Evolutionary conservation across 2,113 vertebrate genomes (phyloP), one percentile per base, ranked within the genome.

Genomic region (Rhinopomastus cyanomelas): DNA sequence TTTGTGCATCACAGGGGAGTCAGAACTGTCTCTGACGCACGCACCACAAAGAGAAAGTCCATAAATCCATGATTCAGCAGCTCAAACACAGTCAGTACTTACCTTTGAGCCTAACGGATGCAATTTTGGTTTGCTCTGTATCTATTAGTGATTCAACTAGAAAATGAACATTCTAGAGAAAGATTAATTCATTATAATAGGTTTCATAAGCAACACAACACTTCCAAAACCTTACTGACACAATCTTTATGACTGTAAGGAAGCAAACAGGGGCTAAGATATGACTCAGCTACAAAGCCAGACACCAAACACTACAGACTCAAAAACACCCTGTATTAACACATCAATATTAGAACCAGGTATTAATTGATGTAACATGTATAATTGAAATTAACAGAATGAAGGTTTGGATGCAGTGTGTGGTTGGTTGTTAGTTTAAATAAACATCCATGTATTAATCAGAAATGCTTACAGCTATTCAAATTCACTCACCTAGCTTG

Each of bases 221-320:
- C 44, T 77, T 72, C 27, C 26, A 61, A 65, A 36, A 30, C 46
- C n/a, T 42, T 37, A 57, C 16, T 19, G 42, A 42, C 19, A n/a
- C 8, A 52, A 80, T 57, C 59, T 34, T 11, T 36, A 8, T 11
- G 34, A 2, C 20, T 48, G 16, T 32, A 72, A 55, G 29, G 51
- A 67, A 3, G 1, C 8, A 12, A 22, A 25, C 0, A 13, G 20
- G 26, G 22, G 3, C 3, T 36, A 73, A 81, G n/a, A n/a, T 42
- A 37, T 55, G 88, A 44, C 5, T 61, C 34, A 74, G n/a, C 32
- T n/a, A 20, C 29, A 49, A 34, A 77, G 10, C 30, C 55, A 86
- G 46, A 72, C 8, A 11, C 11, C 39, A 75, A 78, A 39, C 5
- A 7, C 2, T 4, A 37, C 19, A 23, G 49, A 37, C 30, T 46